phyloP scores from a whole-genome alignment of 2,113 vertebrate species.

The Erythrocebus patas region DNA sequence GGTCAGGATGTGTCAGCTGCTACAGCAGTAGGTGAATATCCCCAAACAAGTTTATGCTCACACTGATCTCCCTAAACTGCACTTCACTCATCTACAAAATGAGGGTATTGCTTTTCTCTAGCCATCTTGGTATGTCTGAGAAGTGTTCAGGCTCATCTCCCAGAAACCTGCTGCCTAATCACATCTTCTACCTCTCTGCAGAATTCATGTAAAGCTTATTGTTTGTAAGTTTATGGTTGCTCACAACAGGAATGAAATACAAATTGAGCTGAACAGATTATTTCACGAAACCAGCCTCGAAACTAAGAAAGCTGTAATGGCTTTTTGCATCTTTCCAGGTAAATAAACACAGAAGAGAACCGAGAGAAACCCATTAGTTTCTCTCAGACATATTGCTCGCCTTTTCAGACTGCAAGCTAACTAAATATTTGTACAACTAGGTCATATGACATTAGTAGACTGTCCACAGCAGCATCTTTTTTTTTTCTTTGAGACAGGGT shows the following conservation, averaged over 20 bases:
- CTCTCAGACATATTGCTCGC: neutral
- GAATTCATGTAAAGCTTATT: neutral
- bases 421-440: neutral
- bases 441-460: neutral
- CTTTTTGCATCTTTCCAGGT: neutral
- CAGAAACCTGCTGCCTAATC: neutral
- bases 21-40: rapidly evolving
- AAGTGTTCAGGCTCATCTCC: neutral
- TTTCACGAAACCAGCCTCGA: slow-evolving; percentile 20
- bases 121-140: neutral
- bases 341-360: neutral
- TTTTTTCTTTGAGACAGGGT: too few species aligned
- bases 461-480: neutral
- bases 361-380: neutral
- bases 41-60: neutral
- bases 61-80: neutral
- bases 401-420: neutral
- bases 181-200: neutral
- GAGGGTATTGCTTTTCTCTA: neutral
- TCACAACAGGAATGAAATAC: neutral
- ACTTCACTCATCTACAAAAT: neutral
- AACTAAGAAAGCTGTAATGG: neutral
- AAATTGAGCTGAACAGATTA: slow-evolving; percentile 1
- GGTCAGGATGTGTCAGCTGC: neutral
- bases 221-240: neutral